Evolutionary conservation across 2,113 vertebrate species (phyloP), one percentile per base, ranked within the genome.

Genomic region (Typhlomys cinereus): DNA sequence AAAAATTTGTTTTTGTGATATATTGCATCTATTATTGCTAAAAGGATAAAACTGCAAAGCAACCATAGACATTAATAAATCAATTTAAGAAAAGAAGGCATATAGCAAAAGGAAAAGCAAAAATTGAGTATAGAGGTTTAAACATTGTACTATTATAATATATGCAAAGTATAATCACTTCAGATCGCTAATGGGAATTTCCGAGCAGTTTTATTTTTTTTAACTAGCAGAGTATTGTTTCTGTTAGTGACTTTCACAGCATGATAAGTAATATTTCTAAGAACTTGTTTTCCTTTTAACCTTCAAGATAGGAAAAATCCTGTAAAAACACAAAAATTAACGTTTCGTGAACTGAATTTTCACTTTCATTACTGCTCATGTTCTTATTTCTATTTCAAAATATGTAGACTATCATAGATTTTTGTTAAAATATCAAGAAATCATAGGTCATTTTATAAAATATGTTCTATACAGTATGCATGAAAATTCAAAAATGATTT

Each of bases 1-100:
- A 98, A 98, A 98, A 98, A 98, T 98, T 98, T 98, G 98, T 98
- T 98, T 98, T 98, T 96, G 96, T 98, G 98, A 98, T 98, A 98
- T 98, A 98, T 98, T 98, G 95, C 97, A 98, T 98, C 98, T 98
- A 98, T 98, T 98, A 98, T 98, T 98, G 98, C 98, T 98, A 98
- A 98, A 98, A 98, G 98, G 98, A 98, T 98, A 98, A 98, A 98
- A 98, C 98, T 94, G 98, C 97, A 98, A 98, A 97, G 98, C 97
- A 97, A 98, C 97, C 96, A 97, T 97, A 97, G 97, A 97, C 97
- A 96, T 98, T 98, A 98, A 98, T 98, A 98, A 98, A 98, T 98
- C 98, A 98, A 98, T 98, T 98, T 97, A 98, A 98, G 96, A 96
- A 98, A 98, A 98, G 96, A 88, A 92, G 97, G 97, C 97, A 97